phyloP scores from a whole-genome alignment of 1,140 invertebrate genomes.

The Mylabris phalerata region DNA sequence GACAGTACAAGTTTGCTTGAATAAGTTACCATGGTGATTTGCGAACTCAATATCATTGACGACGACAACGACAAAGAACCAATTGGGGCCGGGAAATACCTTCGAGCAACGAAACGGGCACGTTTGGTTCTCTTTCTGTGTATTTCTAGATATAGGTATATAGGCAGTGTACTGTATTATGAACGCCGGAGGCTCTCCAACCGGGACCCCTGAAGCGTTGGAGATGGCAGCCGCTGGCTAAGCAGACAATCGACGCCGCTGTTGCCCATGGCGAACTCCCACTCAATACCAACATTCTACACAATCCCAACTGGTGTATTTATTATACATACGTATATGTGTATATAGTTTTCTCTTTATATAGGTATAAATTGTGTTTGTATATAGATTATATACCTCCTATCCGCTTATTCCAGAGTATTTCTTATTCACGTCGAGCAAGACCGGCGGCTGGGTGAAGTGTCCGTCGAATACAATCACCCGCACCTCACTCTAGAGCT shows the following conservation, averaged over 20 bases:
- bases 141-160: too few species aligned
- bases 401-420: constrained; percentile 16
- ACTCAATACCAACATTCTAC: constrained; percentile 2
- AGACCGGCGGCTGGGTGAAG: constrained; percentile 10
- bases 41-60: constrained; percentile 51
- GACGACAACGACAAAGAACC: constrained; percentile 27
- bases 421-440: constrained; percentile 14
- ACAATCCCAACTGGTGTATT: constrained; percentile 5
- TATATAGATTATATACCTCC: too few species aligned
- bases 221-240: constrained; percentile 19
- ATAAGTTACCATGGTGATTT: constrained; percentile 51
- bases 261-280: constrained; percentile 11
- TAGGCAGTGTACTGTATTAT: too few species aligned
- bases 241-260: constrained; percentile 30
- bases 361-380: too few species aligned
- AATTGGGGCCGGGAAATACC: constrained; percentile 30
- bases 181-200: constrained; percentile 15
- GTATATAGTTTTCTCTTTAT: too few species aligned
- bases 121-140: constrained; percentile 6
- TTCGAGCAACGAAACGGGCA: constrained; percentile 24
- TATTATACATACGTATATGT: background rate
- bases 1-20: constrained; percentile 38
- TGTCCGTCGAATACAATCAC: constrained; percentile 19
- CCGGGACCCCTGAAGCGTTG: constrained; percentile 23
- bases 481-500: constrained; percentile 1